Evolutionary conservation across 1,140 invertebrate species (phyloP).

Genomic region (Linepithema humile): DNA sequence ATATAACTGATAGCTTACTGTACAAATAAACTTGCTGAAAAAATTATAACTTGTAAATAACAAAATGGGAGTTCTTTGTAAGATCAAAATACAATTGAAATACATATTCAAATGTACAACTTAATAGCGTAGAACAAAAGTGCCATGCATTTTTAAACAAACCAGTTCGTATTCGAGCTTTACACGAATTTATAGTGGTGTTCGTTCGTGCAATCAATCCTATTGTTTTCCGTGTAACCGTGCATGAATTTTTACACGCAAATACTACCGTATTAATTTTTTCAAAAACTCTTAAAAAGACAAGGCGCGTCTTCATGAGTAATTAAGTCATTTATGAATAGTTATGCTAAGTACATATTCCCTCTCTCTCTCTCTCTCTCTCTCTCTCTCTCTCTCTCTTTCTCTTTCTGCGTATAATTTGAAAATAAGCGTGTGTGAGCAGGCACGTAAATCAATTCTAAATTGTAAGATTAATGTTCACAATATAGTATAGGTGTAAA

Average conservation of each 20-base stretch:
- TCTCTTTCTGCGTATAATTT: too few species aligned
- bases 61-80: too few species aligned
- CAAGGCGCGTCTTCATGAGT: background rate
- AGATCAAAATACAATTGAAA: too few species aligned
- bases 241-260: background rate
- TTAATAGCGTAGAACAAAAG: background rate
- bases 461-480: background rate
- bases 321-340: background rate
- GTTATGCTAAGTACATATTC: background rate
- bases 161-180: background rate
- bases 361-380: too few species aligned
- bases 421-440: too few species aligned
- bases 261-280: background rate
- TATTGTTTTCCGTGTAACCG: background rate
- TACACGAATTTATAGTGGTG: background rate
- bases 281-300: background rate
- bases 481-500: background rate
- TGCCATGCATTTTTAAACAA: slow-evolving; percentile 1
- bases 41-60: too few species aligned
- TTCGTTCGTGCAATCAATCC: slow-evolving; percentile 2
- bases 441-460: background rate
- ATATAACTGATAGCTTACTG: too few species aligned
- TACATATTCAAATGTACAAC: background rate
- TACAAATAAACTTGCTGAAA: too few species aligned
- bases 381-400: too few species aligned